These are phyloP conservation scores for Caenorhabditis elegans DNA, from an alignment of 1,140 invertebrate species.

Conservation along the genomic window DNA sequence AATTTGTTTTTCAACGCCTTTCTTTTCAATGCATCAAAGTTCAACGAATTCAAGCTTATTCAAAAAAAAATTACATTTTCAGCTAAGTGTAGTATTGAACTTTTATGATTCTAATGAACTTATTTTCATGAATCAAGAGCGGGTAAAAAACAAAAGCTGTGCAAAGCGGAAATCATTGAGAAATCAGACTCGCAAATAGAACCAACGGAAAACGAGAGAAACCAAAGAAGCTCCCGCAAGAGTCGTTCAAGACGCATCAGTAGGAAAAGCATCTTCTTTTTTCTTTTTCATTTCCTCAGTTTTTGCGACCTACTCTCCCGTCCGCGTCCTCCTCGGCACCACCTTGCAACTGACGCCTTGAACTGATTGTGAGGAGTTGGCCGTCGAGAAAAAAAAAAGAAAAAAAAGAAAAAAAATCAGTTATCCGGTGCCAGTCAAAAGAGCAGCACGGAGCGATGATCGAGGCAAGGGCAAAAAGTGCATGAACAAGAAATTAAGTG, in stretches of 20 bases:
- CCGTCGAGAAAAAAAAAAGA: too few relatives aligned
- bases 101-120: background rate
- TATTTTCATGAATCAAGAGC: too few relatives aligned
- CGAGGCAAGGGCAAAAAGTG: background rate
- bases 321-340: background rate
- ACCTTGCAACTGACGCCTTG: constrained; percentile 20
- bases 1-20: too few relatives aligned
- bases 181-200: background rate
- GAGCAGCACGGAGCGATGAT: background rate
- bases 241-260: background rate
- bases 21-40: too few relatives aligned
- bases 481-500: background rate
- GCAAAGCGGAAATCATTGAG: background rate
- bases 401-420: background rate
- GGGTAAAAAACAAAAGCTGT: background rate
- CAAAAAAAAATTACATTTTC: too few relatives aligned
- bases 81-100: too few relatives aligned
- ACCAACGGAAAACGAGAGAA: background rate
- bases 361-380: too few relatives aligned
- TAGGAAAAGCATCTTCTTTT: background rate
- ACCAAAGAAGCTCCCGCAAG: background rate
- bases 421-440: background rate
- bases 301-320: background rate
- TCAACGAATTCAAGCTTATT: too few relatives aligned
- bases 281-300: background rate